phyloP scores from a whole-genome alignment of 2,888 invertebrate genomes.

The Miltochrista miniata region DNA sequence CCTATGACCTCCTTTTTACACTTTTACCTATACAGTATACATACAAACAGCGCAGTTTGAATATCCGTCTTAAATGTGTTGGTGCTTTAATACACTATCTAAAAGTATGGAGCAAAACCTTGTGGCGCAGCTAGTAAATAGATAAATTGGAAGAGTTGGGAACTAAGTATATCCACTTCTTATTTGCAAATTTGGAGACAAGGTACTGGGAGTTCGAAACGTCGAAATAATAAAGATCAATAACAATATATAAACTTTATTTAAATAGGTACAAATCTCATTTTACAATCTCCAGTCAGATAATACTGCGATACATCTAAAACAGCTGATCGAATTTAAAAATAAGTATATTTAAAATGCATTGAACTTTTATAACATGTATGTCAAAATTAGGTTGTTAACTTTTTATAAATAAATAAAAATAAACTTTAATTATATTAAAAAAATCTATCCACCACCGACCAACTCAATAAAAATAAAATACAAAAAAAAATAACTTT shows the following conservation, averaged over 20 bases:
- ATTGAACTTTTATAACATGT: neutral
- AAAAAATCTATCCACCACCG: neutral
- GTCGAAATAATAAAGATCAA: constrained; percentile 14
- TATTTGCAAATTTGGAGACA: too few relatives aligned
- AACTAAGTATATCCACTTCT: too few relatives aligned
- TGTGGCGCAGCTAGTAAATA: too few relatives aligned
- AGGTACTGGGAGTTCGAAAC: neutral
- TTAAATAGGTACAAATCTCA: constrained; percentile 40
- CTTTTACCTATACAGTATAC: too few relatives aligned
- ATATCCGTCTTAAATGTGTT: too few relatives aligned
- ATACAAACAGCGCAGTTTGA: too few relatives aligned
- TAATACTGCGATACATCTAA: constrained; percentile 27
- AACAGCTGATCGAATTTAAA: neutral
- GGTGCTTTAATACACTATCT: too few relatives aligned
- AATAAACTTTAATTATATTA: neutral
- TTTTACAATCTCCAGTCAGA: constrained; percentile 38
- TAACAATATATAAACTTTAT: constrained; percentile 44
- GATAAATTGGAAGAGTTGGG: too few relatives aligned
- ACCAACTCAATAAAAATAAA: neutral
- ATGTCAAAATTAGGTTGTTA: too few relatives aligned
- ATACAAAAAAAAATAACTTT: neutral
- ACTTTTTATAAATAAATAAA: neutral
- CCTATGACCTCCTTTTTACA: too few relatives aligned
- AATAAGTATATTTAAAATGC: neutral
- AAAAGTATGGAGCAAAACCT: too few relatives aligned